These are phyloP conservation scores for Dichetophora obliterata DNA, from an alignment of 2,888 invertebrate genomes.

Conservation along the genomic window DNA sequence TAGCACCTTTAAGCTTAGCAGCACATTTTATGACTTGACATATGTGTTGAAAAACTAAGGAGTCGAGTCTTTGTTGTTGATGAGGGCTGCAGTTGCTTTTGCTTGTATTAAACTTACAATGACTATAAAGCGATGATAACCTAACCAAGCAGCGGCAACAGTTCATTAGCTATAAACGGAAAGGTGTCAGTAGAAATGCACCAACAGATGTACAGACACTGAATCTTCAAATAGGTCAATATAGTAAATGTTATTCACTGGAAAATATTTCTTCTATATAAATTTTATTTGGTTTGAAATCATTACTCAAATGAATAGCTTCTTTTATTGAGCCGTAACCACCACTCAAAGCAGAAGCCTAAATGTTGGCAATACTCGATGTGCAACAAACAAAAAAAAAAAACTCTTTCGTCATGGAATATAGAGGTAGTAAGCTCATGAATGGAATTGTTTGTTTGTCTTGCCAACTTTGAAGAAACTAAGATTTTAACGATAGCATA, in stretches of 20 bases:
- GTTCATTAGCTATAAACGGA: constrained; percentile 11
- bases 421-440: not conserved
- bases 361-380: not conserved
- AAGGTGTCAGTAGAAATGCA: constrained; percentile 3
- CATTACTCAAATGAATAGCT: constrained; percentile 11
- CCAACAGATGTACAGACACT: too few relatives aligned
- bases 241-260: too few relatives aligned
- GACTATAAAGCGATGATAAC: constrained; percentile 44
- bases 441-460: constrained; percentile 27
- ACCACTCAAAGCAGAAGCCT: not conserved
- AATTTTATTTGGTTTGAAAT: not conserved
- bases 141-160: not conserved
- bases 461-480: not conserved
- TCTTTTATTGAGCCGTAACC: constrained; percentile 11
- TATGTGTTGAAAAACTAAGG: not conserved
- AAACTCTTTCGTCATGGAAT: not conserved
- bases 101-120: not conserved
- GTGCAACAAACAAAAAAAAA: not conserved
- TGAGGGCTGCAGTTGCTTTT: not conserved
- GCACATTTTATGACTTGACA: not conserved
- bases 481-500: constrained; percentile 31
- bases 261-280: too few relatives aligned
- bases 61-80: not conserved
- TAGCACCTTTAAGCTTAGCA: constrained; percentile 48
- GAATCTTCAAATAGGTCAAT: too few relatives aligned